Base-by-base conservation (phyloP, 2,888 invertebrate genomes). In the Brenthis ino region DNA sequence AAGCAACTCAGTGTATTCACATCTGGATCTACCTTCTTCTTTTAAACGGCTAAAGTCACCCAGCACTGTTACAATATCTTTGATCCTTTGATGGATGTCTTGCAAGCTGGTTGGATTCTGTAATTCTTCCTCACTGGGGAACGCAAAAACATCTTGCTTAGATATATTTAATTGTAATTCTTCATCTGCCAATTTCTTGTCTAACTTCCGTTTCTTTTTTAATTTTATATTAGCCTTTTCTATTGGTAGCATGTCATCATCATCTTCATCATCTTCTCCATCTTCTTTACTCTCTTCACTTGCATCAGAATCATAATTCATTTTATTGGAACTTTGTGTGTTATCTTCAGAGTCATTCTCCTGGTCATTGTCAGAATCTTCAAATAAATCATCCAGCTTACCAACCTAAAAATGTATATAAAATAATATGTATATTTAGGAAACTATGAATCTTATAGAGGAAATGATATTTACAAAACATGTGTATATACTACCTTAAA, bases 21-120 rank as follows among this genome's bases (percentile, higher is more conserved):
- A 93, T 48, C 99, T 94, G 2, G 95, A 94, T 78, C 96, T 95
- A 2, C 94, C 94, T 12, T 93, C 91, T 76, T 96, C 95, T 64
- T 96, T 94, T 54, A 95, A 87, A 70, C 91, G 95, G 74, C 93
- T 95, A 77, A 98, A 98, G 85, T 98, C 97, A 11, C 95, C 94
- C 53, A 98, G 90, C 3, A 98, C 97, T 74, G 95, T 92, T 11
- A 96, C 93, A 56, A 96, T 94, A 87, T 99, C 99, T 77, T 97
- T 96, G 69, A 99, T 98, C 77, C 99, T 94, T 82, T 98, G 97
- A 84, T 97, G 96, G 0, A 99, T 94, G 76, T 98, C 96, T 83
- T 97, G 96, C 24, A 99, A 91, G 75, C 95, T 96, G 1, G 95
- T 92, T 20, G 95, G 94, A 81, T 96, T 95, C 63, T 95, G 94